Evolutionary conservation across 2,888 invertebrate species (phyloP), one percentile per base, ranked within the genome.

Genomic region (Caenorhabditis sp.): DNA sequence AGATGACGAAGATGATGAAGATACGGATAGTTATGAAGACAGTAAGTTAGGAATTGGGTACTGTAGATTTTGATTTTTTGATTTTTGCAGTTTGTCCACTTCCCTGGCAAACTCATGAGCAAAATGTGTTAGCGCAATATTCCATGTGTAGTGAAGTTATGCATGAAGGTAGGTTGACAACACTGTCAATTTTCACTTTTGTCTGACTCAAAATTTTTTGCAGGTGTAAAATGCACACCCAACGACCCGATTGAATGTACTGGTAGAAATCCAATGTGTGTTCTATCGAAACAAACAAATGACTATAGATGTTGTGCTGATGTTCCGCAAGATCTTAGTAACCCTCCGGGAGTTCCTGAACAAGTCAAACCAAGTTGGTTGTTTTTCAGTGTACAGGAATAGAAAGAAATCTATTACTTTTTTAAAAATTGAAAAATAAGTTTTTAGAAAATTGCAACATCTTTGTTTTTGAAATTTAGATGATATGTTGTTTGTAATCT

Each of bases 61-160:
- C n/a, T n/a, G n/a, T n/a, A n/a, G n/a, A n/a, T n/a, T n/a, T n/a
- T n/a, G n/a, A n/a, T n/a, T n/a, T n/a, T n/a, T n/a, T n/a, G n/a
- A n/a, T n/a, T n/a, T n/a, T 68, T 80, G 43, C 65, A 82, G 83
- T 82, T 12, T 83, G 83, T 57, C 81, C 82, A 0, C 81, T 79
- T 19, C 83, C 81, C 1, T 83, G 83, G 83, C 83, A 83, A 64
- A 81, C 81, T n/a, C 83, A 82, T 60, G 82, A 82, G 51, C 78
- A 82, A 62, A 83, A 83, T 62, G 81, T 83, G 27, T 69, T 83
- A 10, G 75, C 82, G 26, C 73, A 79, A 27, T 83, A 80, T 62
- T 71, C 82, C 12, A 79, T 76, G 75, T 83, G 83, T 62, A 60
- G 62, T 53, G 80, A 82, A 19, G 78, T 80, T 8, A 72, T 77